phyloP scores from a whole-genome alignment of 2,113 vertebrate species.

The Raja brachyura region DNA sequence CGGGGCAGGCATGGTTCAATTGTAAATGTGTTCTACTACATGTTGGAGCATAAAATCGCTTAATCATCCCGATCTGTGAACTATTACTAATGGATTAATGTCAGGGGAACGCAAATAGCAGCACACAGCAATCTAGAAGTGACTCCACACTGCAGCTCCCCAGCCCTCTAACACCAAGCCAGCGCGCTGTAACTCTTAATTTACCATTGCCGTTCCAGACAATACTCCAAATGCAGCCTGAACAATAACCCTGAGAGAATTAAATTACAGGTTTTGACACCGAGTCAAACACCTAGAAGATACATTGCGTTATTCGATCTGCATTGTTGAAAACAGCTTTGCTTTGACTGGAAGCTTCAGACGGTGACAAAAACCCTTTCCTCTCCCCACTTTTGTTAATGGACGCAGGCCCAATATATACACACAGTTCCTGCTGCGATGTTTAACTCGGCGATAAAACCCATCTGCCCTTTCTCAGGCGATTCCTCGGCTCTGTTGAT shows the following conservation, averaged over 20 bases:
- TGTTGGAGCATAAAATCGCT: background rate
- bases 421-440: background rate
- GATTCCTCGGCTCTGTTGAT: background rate
- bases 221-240: background rate
- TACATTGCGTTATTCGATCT: background rate
- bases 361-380: background rate
- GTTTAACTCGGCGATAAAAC: slow-evolving; percentile 5
- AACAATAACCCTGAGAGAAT: slow-evolving; percentile 2
- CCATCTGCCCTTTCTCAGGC: slow-evolving; percentile 24
- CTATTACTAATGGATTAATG: background rate
- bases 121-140: background rate
- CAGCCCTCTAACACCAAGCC: background rate
- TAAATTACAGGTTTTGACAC: background rate
- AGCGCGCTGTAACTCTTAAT: too few species aligned
- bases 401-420: background rate
- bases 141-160: too few species aligned
- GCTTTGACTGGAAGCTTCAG: slow-evolving; percentile 13
- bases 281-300: background rate
- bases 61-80: background rate
- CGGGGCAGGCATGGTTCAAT: background rate
- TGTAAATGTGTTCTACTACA: background rate
- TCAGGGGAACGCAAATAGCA: background rate
- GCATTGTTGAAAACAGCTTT: slow-evolving; percentile 17
- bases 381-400: slow-evolving; percentile 16
- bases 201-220: background rate